These are phyloP conservation scores for Babyrousa celebensis DNA, from an alignment of 2,797 vertebrate genomes.

Conservation along the genomic window DNA sequence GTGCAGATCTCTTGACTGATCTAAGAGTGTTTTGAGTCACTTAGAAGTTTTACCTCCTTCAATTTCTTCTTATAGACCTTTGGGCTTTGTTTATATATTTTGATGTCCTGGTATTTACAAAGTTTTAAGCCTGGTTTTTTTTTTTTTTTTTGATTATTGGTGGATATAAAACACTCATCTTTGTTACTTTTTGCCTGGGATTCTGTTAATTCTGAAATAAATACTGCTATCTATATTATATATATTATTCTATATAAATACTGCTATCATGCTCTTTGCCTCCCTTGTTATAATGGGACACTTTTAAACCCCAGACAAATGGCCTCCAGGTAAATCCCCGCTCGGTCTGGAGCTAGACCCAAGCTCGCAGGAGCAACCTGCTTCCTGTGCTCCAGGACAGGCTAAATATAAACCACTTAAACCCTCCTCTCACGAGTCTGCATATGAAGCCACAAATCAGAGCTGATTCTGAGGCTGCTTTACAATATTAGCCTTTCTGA, in stretches of 20 bases:
- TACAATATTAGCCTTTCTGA: neutral
- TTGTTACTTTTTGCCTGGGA: neutral
- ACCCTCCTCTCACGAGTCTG: too few relatives aligned
- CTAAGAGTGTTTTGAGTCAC: neutral
- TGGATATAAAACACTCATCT: neutral
- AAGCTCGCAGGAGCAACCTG: neutral
- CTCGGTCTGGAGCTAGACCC: neutral
- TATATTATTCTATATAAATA: neutral
- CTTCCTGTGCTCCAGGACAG: neutral
- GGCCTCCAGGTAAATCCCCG: neutral
- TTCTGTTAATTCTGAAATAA: neutral
- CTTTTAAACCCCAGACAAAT: conserved; percentile 9
- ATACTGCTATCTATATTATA: too few relatives aligned
- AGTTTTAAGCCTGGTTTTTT: neutral
- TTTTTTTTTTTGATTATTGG: neutral
- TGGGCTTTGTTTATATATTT: neutral
- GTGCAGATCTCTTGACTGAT: neutral
- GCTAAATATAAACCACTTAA: neutral
- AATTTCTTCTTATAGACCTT: neutral
- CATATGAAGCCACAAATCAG: neutral
- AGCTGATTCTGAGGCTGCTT: neutral
- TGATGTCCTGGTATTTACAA: neutral
- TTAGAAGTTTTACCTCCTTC: neutral
- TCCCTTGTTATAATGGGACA: neutral
- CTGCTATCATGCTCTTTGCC: neutral